Conservation (phyloP, 2,888 invertebrate genomes). For the Athetis lepigone region DNA sequence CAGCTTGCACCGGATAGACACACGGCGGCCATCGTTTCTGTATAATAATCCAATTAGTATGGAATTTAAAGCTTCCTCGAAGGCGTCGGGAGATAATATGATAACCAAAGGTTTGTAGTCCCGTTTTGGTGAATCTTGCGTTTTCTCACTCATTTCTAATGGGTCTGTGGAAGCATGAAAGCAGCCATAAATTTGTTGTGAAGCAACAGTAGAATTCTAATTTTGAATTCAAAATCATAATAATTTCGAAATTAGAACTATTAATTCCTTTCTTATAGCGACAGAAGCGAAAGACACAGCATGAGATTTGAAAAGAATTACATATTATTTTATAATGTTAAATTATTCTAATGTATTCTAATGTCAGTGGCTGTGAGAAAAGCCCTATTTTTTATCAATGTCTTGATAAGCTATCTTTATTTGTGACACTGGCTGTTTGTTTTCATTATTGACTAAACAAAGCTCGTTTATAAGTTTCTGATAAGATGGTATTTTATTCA, state of each 20-base stretch:
- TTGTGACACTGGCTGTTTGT: not conserved
- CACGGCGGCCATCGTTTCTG: slow-evolving; percentile 66
- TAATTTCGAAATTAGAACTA: not conserved
- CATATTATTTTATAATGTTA: not conserved
- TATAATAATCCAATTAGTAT: slow-evolving; percentile 82
- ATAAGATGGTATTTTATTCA: not conserved
- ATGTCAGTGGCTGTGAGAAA: not conserved
- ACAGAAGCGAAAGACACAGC: not conserved
- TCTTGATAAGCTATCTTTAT: not conserved
- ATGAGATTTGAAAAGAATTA: not conserved
- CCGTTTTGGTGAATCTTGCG: slow-evolving; percentile 49
- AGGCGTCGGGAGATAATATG: slow-evolving; percentile 68
- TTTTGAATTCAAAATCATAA: slow-evolving; percentile 1
- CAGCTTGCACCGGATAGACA: slow-evolving; percentile 63
- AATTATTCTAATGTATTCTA: slow-evolving; percentile 1
- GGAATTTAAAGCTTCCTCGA: slow-evolving; percentile 75
- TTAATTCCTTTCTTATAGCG: slow-evolving; percentile 2
- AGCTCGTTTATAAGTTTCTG: not conserved
- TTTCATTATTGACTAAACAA: not conserved
- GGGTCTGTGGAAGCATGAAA: slow-evolving; percentile 1
- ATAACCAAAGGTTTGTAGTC: slow-evolving; percentile 62
- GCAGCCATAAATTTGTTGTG: not conserved
- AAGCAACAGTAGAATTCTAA: not conserved
- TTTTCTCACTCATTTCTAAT: slow-evolving; percentile 26
- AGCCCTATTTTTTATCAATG: not conserved